Evolutionary conservation across 1,140 invertebrate species (phyloP).

Genomic region (Drepana arcuata): DNA sequence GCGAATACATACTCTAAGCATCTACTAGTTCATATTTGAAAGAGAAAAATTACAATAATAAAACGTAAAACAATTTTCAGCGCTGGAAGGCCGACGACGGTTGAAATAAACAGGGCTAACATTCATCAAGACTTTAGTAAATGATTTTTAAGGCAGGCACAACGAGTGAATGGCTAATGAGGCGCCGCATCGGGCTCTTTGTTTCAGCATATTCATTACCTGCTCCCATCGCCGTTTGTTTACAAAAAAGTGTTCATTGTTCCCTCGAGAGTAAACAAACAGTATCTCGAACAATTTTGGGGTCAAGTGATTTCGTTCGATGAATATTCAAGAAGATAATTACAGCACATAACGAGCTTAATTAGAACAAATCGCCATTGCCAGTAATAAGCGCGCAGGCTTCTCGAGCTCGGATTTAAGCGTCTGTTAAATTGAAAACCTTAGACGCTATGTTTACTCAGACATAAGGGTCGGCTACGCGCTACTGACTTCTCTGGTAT

Average conservation of each 20-base stretch:
- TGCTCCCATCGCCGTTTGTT: conserved; percentile 46
- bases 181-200: conserved; percentile 45
- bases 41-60: conserved; percentile 5
- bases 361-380: conserved; percentile 24
- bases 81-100: conserved; percentile 11
- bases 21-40: no score
- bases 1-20: no score
- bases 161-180: conserved; percentile 59
- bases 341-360: conserved; percentile 30
- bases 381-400: conserved; percentile 7
- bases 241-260: conserved; percentile 54
- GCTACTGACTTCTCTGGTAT: no score
- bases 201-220: conserved; percentile 64
- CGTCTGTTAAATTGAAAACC: no score
- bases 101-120: conserved; percentile 22
- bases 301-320: conserved; percentile 46
- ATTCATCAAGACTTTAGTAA: conserved; percentile 45
- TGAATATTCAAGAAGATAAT: conserved; percentile 36
- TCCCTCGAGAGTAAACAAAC: conserved; percentile 49
- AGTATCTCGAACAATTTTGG: conserved; percentile 57
- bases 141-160: conserved; percentile 52
- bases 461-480: no score
- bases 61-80: conserved; percentile 17
- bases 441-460: no score
- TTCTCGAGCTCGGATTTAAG: no score